Base-by-base conservation (phyloP, 2,888 invertebrate species). In the Teinopalpus imperialis region DNA sequence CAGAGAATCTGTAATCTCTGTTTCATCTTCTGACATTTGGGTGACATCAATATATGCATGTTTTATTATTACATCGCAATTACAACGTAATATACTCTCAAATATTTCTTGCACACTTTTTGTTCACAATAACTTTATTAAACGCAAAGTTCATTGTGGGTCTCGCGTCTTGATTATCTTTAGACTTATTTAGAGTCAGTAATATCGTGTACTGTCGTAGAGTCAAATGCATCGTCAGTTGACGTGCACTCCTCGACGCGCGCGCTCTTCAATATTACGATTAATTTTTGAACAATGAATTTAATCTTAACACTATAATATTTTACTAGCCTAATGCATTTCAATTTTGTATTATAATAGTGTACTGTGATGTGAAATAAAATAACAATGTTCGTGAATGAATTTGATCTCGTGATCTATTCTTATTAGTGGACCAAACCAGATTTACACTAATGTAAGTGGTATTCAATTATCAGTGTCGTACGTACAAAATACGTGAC, bases 171-270 rank as follows among this genome's bases (percentile, higher is more conserved):
- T 35, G 46, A 40, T 46, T 45, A 79, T 80, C 75, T 74, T 56
- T 49, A 51, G 70, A 69, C 66, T 69, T 59, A 68, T 69, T 61
- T 63, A 57, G 53, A 54, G 60, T 57, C 57, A 51, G 43, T 64
- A 61, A 59, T 67, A 65, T 63, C 64, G 59, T 57, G 53, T 71
- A 58, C 48, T 49, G 61, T 53, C 21, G 57, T 56, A 61, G 54
- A 61, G 66, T 60, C 65, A 71, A 67, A 72, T 77, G 80, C 79
- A 80, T 65, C 67, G 70, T 66, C 81, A 82, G 82, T 82, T 64
- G 68, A 55, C 61, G 63, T 65, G 66, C 62, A 71, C 56, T 66
- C 54, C 63, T 72, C 74, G 63, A 37, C 54, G 69, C 52, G 75
- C 53, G 58, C 71, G 63, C 75, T 67, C 72, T 65, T 59, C 53